Evolutionary conservation across 2,797 vertebrate species (phyloP).

Genomic region (Pseudopleuronectes americanus): DNA sequence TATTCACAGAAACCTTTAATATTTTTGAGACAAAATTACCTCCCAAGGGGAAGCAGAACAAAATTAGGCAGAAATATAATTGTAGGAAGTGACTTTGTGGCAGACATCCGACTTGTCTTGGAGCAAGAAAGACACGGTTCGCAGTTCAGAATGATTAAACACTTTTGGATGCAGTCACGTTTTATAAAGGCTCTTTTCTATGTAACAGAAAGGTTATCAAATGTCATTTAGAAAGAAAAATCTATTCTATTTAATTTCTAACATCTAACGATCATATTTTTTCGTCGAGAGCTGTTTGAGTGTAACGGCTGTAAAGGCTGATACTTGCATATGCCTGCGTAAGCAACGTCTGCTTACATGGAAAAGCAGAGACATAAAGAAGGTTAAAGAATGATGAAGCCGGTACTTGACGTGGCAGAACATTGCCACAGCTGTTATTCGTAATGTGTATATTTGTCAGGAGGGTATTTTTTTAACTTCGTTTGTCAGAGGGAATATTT

Average conservation of each 20-base stretch:
- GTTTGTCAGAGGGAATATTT: constrained; percentile 61
- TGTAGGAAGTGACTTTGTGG: constrained; percentile 5
- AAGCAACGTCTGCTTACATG: constrained; percentile 24
- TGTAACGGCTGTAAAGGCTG: neutral
- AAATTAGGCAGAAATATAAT: constrained; percentile 14
- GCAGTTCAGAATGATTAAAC: too few species aligned
- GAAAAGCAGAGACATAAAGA: constrained; percentile 7
- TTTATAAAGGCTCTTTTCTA: neutral
- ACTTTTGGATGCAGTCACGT: too few species aligned
- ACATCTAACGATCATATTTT: neutral
- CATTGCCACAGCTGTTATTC: constrained; percentile 50
- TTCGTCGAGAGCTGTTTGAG: constrained; percentile 12
- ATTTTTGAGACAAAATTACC: neutral
- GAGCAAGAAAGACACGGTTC: too few species aligned
- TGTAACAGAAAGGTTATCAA: neutral
- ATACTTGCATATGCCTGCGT: constrained; percentile 19
- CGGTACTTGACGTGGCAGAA: constrained; percentile 31
- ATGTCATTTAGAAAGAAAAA: too few species aligned
- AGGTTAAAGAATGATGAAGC: constrained; percentile 44
- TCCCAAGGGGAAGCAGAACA: constrained; percentile 4
- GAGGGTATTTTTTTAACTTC: constrained; percentile 49
- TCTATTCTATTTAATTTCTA: too few species aligned
- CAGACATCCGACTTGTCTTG: constrained; percentile 9
- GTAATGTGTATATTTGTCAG: constrained; percentile 54
- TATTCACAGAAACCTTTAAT: neutral